phyloP scores from a whole-genome alignment of 2,113 vertebrate genomes.

The Penelope pileata region DNA sequence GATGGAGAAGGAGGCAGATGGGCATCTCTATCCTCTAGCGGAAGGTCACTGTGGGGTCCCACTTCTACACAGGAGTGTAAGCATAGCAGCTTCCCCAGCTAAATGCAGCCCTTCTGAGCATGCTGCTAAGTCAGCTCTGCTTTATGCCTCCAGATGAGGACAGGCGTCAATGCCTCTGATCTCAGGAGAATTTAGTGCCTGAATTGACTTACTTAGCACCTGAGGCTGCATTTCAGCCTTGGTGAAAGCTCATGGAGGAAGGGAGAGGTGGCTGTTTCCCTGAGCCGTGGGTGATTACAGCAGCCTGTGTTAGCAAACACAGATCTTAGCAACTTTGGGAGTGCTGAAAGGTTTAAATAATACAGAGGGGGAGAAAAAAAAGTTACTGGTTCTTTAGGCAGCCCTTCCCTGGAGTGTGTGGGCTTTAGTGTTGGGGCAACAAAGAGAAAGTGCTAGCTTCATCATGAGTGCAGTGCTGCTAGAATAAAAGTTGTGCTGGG shows the following conservation, averaged over 20 bases:
- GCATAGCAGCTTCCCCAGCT: rapidly evolving
- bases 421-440: background rate
- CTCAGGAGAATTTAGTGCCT: background rate
- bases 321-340: background rate
- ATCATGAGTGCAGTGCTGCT: background rate
- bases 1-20: background rate
- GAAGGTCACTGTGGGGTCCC: background rate
- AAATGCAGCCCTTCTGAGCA: background rate
- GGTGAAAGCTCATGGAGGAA: background rate
- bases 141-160: background rate
- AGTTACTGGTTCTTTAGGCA: background rate
- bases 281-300: background rate
- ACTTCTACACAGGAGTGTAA: background rate
- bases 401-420: background rate
- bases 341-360: background rate
- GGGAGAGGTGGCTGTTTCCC: background rate
- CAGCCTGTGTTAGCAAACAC: background rate
- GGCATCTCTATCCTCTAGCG: background rate
- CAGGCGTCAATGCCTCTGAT: background rate
- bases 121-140: background rate
- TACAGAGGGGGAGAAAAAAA: background rate
- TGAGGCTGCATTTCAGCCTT: background rate
- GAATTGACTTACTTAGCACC: background rate
- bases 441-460: background rate
- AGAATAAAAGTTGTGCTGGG: background rate